Base-by-base conservation (phyloP, 2,888 invertebrate genomes). In the Pandemis corylana region DNA sequence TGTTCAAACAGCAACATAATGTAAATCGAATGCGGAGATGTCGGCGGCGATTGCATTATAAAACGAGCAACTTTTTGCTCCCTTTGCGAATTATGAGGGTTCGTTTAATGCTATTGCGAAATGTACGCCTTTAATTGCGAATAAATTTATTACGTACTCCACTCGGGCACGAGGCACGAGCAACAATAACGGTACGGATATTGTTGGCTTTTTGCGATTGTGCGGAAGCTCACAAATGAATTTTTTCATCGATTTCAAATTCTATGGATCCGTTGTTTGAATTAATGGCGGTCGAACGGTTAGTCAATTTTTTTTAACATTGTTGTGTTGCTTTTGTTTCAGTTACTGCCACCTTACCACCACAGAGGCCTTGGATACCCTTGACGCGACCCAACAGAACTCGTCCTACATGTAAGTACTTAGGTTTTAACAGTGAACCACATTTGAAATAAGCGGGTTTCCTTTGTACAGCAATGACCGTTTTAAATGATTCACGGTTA, bases 291-390 rank as follows among this genome's bases (percentile, higher is more conserved):
- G 42, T 59, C 41, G 61, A 56, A 72, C 53, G n/a, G 66, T 66
- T 20, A 46, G 53, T 49, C 36, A 68, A 66, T 46, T 75, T 75
- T 76, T 36, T 78, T 75, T 12, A 59, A 76, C 67, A 68, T 81
- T 66, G 51, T 71, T 82, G 75, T 82, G 83, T 79, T 87, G 84
- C 86, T 86, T 90, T 92, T 89, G 90, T 97, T 97, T 78, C 96
- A 98, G 98, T 98, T 89, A 97, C 97, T 86, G 97, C 97, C 85
- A 96, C 97, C 81, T 96, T 96, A 90, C 99, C 99, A 82, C 98
- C 99, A 81, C 97, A 98, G 91, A 96, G 99, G 93, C 98, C 98
- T 87, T 99, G 99, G 99, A 97, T 99, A 89, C 98, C 98, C 78
- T 95, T 98, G 85, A 97, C 98, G 77, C 96, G 98, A 92, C 98